Base-by-base conservation (phyloP, 2,888 invertebrate genomes). In the Pristionchus entomophagus region DNA sequence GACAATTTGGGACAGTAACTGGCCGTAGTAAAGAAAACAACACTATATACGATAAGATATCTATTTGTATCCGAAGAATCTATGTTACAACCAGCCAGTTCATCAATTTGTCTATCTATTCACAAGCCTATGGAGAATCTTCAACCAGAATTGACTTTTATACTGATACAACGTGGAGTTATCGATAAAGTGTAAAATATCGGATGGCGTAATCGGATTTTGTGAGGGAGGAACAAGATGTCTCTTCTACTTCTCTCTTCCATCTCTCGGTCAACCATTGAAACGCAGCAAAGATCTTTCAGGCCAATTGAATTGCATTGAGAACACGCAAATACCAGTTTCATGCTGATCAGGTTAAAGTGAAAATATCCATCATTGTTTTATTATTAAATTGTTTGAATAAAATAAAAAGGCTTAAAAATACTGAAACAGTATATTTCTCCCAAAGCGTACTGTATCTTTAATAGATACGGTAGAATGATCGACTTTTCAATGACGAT, bases 161-260 rank as follows among this genome's bases (percentile, higher is more conserved):
- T n/a, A n/a, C n/a, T n/a, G n/a, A n/a, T n/a, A n/a, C n/a, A n/a
- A 4, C 32, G n/a, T 41, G 38, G 35, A 22, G n/a, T 22, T 32
- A 14, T 62, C 62, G 38, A 69, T 41, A 41, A 41, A 22, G 73
- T 41, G 73, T 8, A 38, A 38, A 69, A 38, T 35, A 14, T 38
- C 41, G 35, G 65, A 41, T 17, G 41, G 38, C 2, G 26, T 73
- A 73, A 73, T 73, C 73, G 41, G 73, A 73, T 73, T 73, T 22
- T 73, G 41, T 26, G 73, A 73, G 73, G 73, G 73, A 73, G 73
- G 73, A 38, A 38, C 65, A 38, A 69, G n/a, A 45, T 45, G 41
- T 41, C 26, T 14, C 73, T 41, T 73, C 45, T 45, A 0, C 73
- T 41, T 69, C 38, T 35, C 35, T 38, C 38, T 17, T n/a, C n/a